A percentile compares a stretch with the other conserved stretches of the same genome.
Conservation (phyloP, 2,797 vertebrate genomes). For the Centropyge bicolor region DNA sequence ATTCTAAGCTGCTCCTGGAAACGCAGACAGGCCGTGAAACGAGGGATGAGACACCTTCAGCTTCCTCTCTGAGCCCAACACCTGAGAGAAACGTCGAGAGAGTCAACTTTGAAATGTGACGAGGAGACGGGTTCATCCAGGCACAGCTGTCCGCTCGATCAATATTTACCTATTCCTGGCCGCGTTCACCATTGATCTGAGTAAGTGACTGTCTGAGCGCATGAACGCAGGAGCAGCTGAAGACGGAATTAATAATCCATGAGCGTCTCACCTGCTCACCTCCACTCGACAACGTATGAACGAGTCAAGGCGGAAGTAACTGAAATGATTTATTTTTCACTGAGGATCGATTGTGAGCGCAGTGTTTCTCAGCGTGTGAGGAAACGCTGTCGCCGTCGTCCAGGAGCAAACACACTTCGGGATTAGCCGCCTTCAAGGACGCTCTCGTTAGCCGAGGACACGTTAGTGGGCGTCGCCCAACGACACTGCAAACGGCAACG, state of each 20-base stretch:
- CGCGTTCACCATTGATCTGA: conserved; percentile 50
- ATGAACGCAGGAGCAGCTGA: conserved; percentile 34
- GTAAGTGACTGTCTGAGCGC: conserved; percentile 46
- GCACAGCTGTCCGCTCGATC: conserved; percentile 43
- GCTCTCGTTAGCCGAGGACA: conserved; percentile 7
- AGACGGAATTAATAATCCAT: conserved; percentile 66
- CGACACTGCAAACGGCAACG: background rate
- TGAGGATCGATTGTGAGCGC: conserved; percentile 55
- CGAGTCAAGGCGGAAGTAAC: conserved; percentile 42
- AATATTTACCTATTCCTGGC: conserved; percentile 54
- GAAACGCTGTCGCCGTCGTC: conserved; percentile 14
- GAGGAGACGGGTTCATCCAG: conserved; percentile 22
- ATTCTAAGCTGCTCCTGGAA: conserved; percentile 3
- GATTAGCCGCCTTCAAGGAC: conserved; percentile 32
- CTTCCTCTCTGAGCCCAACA: background rate
- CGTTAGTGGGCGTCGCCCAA: conserved; percentile 7
- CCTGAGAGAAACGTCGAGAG: conserved; percentile 23
- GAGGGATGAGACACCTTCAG: background rate
- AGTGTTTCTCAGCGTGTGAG: conserved; percentile 12
- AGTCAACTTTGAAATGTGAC: conserved; percentile 15
- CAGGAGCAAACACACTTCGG: conserved; percentile 10
- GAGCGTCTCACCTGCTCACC: conserved; percentile 50
- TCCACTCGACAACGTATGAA: conserved; percentile 55
- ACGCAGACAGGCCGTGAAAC: conserved; percentile 12
- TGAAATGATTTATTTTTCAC: conserved; percentile 48